Conservation (phyloP, 2,888 invertebrate genomes). For the Nomada goodeniana region DNA sequence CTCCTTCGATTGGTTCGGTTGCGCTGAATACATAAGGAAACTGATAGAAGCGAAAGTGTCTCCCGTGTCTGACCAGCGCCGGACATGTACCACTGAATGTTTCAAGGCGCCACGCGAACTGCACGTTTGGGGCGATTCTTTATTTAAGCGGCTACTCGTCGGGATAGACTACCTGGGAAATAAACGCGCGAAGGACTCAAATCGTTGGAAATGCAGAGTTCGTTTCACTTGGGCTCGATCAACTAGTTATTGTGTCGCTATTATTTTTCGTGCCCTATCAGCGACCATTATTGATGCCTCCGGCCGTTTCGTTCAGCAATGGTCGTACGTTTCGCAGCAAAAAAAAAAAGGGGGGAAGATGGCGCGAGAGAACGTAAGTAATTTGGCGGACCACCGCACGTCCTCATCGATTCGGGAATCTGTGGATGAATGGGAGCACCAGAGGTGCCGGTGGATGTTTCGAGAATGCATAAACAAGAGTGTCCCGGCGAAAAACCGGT, state of each 20-base stretch:
- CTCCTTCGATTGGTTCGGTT: too few species aligned
- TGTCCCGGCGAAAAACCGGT: constrained; percentile 59
- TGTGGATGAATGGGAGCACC: constrained; percentile 15
- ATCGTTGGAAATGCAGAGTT: constrained; percentile 22
- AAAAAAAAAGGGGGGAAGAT: not conserved
- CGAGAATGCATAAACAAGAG: constrained; percentile 69
- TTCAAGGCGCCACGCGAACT: not conserved
- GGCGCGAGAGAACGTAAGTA: constrained; percentile 39
- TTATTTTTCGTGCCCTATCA: constrained; percentile 10
- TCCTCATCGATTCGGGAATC: constrained; percentile 28
- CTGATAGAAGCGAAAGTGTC: not conserved
- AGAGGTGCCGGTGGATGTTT: not conserved
- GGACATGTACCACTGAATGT: constrained; percentile 8
- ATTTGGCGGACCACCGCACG: constrained; percentile 32
- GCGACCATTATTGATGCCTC: not conserved
- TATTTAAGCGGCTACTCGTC: constrained; percentile 15
- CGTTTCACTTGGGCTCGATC: not conserved
- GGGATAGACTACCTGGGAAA: not conserved
- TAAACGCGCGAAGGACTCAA: constrained; percentile 22
- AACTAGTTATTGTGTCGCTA: constrained; percentile 17
- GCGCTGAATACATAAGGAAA: too few species aligned
- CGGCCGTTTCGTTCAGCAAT: not conserved
- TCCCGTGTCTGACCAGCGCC: not conserved
- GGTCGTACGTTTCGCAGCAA: not conserved
- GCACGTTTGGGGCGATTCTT: not conserved